phyloP scores from a whole-genome alignment of 2,888 invertebrate species.

The Didymodactylos carnosus region DNA sequence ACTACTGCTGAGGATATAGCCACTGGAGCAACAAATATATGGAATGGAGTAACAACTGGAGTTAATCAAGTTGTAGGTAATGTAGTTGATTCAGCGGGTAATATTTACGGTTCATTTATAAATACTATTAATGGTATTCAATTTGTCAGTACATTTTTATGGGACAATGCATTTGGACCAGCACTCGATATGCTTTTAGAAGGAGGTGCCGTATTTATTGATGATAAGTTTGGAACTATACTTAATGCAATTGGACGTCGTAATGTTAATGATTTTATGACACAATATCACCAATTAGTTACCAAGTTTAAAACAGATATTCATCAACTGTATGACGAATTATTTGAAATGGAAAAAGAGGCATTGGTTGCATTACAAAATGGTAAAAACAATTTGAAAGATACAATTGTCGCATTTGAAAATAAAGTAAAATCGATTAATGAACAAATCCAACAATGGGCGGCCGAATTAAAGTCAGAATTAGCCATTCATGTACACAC shows the following conservation, averaged over 20 bases:
- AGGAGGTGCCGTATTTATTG: neutral
- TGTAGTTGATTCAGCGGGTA: neutral
- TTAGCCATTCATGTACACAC: neutral
- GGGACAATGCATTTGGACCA: neutral
- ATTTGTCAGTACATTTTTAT: neutral
- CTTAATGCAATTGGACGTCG: neutral
- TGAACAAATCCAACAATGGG: neutral
- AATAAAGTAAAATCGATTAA: neutral
- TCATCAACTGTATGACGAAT: neutral
- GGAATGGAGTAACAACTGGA: neutral
- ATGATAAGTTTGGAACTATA: neutral
- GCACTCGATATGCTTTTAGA: neutral
- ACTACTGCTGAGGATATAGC: too few relatives aligned
- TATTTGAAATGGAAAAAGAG: neutral
- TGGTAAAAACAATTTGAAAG: neutral
- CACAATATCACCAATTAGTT: neutral
- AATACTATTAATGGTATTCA: neutral
- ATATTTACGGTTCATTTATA: neutral
- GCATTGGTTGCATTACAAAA: neutral
- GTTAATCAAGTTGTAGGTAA: neutral
- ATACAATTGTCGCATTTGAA: neutral
- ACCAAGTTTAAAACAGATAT: neutral
- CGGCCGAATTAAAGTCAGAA: neutral
- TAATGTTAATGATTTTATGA: neutral
- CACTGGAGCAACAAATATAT: neutral